Evolutionary conservation across 2,797 vertebrate species (phyloP), one percentile per base, ranked within the genome.

Genomic region (Geotria australis): DNA sequence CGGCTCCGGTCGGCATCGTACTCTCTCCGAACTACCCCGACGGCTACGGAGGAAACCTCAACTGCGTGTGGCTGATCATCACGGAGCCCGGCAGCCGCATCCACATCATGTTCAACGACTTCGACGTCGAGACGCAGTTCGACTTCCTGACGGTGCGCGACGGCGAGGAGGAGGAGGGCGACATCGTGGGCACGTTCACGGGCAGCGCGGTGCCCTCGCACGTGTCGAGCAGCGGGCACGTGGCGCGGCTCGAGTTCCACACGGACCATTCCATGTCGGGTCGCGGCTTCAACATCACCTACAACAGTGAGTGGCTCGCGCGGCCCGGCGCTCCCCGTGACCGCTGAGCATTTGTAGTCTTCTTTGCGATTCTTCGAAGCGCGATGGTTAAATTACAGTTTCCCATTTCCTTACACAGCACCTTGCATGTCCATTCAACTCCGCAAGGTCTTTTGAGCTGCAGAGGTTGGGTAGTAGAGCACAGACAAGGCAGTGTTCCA

Each of bases 1-100:
- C 91, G 63, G 88, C 79, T 62, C 82, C 88, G 0, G 83, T 84
- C 1, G 91, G 91, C 48, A 75, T 78, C 11, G 77, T 98, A 63
- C 74, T 98, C 58, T 94, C 89, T 1, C 91, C 89, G 4, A 94
- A 93, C 73, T 96, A 98, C 70, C 91, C 91, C 1, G 85, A 93
- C 60, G 88, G 94, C 67, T 98, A 98, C 0, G 81, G 91, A 4
- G 95, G 93, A 76, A 85, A 89, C 70, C 78, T 98, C 70, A 85
- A 98, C 71, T 98, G 91, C 1, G 85, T 95, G 64, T 98, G 91
- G 91, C 73, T 98, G 46, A 94, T 98, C 72, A 83, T 96, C 59
- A 77, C 85, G 61, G 84, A 78, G 57, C 79, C 86, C 0, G 86
- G 95, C 70, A 96, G 89, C 71, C 69, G 91, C 47, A 83, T 98